Percentiles rank a stretch among this genome's conserved stretches.
Conservation (phyloP, 2,888 invertebrate species). For the Pachliopta kotzebuea region DNA sequence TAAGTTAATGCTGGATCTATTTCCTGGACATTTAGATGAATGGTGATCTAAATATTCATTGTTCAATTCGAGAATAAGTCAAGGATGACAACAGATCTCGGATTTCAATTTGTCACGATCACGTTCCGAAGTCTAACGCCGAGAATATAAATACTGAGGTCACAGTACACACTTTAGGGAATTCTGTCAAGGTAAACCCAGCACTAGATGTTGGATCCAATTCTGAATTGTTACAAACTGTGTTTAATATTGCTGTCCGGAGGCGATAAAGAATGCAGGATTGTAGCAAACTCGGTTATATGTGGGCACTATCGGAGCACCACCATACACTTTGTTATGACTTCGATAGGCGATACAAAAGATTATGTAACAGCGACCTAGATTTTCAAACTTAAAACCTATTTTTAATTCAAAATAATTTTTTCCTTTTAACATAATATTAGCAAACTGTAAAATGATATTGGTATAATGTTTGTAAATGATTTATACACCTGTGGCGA, state of each 20-base stretch:
- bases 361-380: slow-evolving; percentile 41
- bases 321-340: slow-evolving; percentile 43
- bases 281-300: slow-evolving; percentile 41
- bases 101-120: slow-evolving; percentile 70
- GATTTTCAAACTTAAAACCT: slow-evolving; percentile 32
- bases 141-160: slow-evolving; percentile 50
- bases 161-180: slow-evolving; percentile 48
- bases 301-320: slow-evolving; percentile 62
- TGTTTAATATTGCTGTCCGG: slow-evolving; percentile 17
- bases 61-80: slow-evolving; percentile 65
- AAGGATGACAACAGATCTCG: slow-evolving; percentile 64
- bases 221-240: slow-evolving; percentile 5
- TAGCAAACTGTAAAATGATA: slow-evolving; percentile 29
- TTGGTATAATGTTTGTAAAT: slow-evolving; percentile 7
- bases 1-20: slow-evolving; percentile 31
- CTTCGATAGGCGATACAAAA: slow-evolving; percentile 36
- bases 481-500: slow-evolving; percentile 13
- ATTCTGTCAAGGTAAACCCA: slow-evolving; percentile 46
- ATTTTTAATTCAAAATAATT: neutral
- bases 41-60: slow-evolving; percentile 50
- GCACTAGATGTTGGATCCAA: slow-evolving; percentile 27
- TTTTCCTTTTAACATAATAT: neutral
- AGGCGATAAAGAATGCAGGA: slow-evolving; percentile 36
- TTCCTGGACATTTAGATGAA: slow-evolving; percentile 54
- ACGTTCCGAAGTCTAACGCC: slow-evolving; percentile 50